phyloP scores from a whole-genome alignment of 2,797 vertebrate genomes.

The Leptatherina wallacei region DNA sequence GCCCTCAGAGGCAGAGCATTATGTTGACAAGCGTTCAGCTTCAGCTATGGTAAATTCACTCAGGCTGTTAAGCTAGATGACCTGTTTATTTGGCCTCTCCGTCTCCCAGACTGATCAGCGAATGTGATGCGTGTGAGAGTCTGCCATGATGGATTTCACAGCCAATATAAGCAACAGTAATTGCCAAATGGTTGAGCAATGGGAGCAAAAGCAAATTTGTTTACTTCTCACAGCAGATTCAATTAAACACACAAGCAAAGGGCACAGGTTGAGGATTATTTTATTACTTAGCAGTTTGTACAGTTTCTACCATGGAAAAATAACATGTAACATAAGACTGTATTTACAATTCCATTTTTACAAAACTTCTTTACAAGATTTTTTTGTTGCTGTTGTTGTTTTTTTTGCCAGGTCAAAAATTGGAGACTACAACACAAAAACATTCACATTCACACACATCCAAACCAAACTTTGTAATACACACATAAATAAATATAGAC shows the following conservation, averaged over 20 bases:
- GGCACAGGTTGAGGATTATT: conserved; percentile 83
- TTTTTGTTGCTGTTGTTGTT: conserved; percentile 75
- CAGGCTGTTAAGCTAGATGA: conserved; percentile 58
- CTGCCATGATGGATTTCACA: conserved; percentile 50
- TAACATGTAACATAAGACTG: conserved; percentile 87
- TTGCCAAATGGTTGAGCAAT: conserved; percentile 63
- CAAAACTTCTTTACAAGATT: conserved; percentile 91
- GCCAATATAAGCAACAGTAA: conserved; percentile 77
- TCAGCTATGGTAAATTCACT: conserved; percentile 47
- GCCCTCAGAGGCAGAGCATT: conserved; percentile 51
- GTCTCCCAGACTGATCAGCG: conserved; percentile 62
- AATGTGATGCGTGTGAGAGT: conserved; percentile 54
- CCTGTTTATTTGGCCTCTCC: conserved; percentile 79
- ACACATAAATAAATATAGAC: conserved; percentile 97
- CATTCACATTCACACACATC: conserved; percentile 81
- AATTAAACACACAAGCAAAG: conserved; percentile 64
- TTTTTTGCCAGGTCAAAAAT: conserved; percentile 80
- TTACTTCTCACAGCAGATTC: conserved; percentile 55
- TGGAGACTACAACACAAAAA: conserved; percentile 78
- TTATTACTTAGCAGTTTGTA: conserved; percentile 96
- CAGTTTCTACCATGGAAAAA: conserved; percentile 92
- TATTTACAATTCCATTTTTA: conserved; percentile 96
- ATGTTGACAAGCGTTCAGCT: conserved; percentile 43
- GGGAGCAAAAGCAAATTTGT: conserved; percentile 59
- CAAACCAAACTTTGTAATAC: conserved; percentile 87